These are phyloP conservation scores for Suricata suricatta DNA, from an alignment of 2,113 vertebrate genomes.

Conservation along the genomic window DNA sequence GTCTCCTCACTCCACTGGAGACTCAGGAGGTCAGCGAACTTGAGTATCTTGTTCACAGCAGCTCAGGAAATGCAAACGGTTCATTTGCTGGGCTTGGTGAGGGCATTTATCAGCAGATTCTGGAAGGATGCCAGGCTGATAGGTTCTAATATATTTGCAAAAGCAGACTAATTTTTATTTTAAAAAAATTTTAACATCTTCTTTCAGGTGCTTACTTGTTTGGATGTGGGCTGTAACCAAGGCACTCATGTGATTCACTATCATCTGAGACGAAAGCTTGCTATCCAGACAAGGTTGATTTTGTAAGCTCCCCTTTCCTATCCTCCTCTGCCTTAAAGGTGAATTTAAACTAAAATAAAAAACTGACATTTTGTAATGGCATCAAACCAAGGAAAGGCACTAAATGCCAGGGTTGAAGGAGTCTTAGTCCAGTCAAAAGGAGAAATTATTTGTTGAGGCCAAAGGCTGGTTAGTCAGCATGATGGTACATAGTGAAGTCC, in stretches of 20 bases:
- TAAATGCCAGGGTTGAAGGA: neutral
- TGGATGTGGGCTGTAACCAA: neutral
- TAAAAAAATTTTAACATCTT: neutral
- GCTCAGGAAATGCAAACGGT: neutral
- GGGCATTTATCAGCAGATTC: neutral
- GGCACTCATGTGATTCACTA: neutral
- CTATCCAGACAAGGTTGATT: neutral
- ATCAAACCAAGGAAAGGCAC: neutral
- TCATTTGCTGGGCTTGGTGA: neutral
- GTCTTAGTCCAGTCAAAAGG: neutral
- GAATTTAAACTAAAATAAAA: constrained; percentile 24
- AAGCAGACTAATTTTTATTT: neutral
- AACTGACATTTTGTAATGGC: neutral
- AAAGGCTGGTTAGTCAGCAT: neutral
- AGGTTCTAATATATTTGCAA: neutral
- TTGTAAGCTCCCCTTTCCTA: neutral
- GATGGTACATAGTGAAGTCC: neutral
- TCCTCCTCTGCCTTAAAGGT: neutral
- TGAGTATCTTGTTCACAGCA: neutral
- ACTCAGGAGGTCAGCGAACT: neutral
- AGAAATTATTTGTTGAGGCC: neutral
- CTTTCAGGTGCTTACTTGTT: neutral
- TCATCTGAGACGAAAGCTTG: neutral
- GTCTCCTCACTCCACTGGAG: neutral
- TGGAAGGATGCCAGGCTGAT: neutral